Conservation (phyloP, 2,797 vertebrate genomes). For the Falco peregrinus region DNA sequence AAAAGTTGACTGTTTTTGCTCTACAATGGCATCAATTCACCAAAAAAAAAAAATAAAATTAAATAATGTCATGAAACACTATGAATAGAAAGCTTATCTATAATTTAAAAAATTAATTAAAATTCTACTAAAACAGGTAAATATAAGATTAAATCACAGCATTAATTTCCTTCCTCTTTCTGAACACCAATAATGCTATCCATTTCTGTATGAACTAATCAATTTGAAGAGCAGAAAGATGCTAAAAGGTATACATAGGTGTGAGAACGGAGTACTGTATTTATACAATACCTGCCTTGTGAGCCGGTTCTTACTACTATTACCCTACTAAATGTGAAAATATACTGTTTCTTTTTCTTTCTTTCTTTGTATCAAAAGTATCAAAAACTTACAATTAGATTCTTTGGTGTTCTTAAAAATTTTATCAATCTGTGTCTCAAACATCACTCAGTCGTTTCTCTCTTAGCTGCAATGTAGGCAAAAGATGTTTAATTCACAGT, state of each 20-base stretch:
- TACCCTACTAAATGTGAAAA: neutral
- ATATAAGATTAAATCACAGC: neutral
- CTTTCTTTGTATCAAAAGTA: neutral
- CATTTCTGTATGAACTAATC: neutral
- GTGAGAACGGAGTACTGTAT: neutral
- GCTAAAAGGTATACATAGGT: neutral
- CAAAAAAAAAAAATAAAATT: neutral
- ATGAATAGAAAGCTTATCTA: neutral
- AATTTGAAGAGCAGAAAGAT: neutral
- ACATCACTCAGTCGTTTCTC: neutral
- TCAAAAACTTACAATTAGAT: neutral
- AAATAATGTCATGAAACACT: neutral
- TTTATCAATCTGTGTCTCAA: neutral
- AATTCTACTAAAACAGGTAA: neutral
- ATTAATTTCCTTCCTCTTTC: neutral
- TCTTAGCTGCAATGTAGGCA: neutral
- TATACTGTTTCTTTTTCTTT: neutral
- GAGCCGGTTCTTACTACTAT: neutral
- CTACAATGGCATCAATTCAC: neutral
- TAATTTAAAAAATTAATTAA: neutral
- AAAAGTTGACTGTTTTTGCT: neutral
- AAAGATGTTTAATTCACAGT: neutral
- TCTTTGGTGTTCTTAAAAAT: neutral
- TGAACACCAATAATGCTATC: neutral
- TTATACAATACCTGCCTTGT: neutral